phyloP scores from a whole-genome alignment of 2,888 invertebrate species.

The Hirtodrosophila trivittata region DNA sequence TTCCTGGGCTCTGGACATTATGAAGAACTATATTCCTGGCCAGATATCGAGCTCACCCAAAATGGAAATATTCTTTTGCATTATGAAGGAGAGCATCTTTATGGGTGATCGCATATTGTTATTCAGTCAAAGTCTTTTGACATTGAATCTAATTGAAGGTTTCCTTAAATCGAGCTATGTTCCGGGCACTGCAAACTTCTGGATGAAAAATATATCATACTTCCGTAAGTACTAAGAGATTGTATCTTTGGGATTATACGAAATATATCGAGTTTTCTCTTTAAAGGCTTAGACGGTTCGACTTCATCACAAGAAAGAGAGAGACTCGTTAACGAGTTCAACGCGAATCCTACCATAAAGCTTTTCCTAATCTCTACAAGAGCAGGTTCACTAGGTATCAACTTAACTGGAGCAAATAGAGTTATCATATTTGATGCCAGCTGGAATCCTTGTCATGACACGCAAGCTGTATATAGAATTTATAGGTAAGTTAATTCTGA shows the following conservation, averaged over 20 bases:
- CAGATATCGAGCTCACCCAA: conserved; percentile 96
- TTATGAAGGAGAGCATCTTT: conserved; percentile 94
- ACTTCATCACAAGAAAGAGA: conserved; percentile 97
- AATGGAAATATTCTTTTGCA: conserved; percentile 96
- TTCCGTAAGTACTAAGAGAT: conserved; percentile 89
- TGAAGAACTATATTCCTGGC: conserved; percentile 94
- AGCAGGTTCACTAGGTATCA: conserved; percentile 98
- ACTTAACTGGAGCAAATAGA: conserved; percentile 97
- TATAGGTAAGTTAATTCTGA: conserved; percentile 85
- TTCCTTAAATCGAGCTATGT: conserved; percentile 91
- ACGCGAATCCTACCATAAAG: conserved; percentile 92
- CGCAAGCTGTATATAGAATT: conserved; percentile 98
- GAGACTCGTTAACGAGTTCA: conserved; percentile 97
- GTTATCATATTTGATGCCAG: conserved; percentile 99
- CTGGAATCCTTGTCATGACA: conserved; percentile 99
- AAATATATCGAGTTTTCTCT: conserved; percentile 2
- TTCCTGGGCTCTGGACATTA: conserved; percentile 93
- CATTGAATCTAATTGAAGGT: conserved; percentile 97
- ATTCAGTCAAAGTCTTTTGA: conserved; percentile 98
- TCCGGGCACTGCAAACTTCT: conserved; percentile 89
- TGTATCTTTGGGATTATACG: neutral
- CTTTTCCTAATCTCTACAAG: conserved; percentile 98
- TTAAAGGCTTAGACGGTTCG: conserved; percentile 94
- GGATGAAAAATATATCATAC: conserved; percentile 94
- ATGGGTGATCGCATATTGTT: conserved; percentile 95